Evolutionary conservation across 2,888 invertebrate genomes (phyloP).

Genomic region (Tetranychus truncatus): DNA sequence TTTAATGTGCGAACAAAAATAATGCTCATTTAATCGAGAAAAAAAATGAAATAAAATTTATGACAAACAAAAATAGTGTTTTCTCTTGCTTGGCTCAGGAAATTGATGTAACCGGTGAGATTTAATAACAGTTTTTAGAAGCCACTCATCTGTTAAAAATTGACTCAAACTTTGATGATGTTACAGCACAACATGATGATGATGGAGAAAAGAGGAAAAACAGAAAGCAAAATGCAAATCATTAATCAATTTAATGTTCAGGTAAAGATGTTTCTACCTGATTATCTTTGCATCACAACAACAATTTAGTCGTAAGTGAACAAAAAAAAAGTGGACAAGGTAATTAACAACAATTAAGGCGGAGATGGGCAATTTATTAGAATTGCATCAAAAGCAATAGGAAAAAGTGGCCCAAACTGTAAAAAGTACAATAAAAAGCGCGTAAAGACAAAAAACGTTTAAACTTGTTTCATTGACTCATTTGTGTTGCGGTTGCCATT

Average conservation of each 20-base stretch:
- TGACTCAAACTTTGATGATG: no score
- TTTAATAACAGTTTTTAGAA: slow-evolving; percentile 1
- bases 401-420: no score
- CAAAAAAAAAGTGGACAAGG: slow-evolving; percentile 1
- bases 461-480: background rate
- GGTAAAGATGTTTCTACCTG: background rate
- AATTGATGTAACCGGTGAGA: background rate
- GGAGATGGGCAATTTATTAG: background rate
- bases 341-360: slow-evolving; percentile 7
- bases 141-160: background rate
- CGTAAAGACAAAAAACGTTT: background rate
- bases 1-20: no score
- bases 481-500: background rate
- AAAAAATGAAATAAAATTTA: no score
- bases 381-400: no score
- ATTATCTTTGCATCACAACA: background rate
- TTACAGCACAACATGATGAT: background rate
- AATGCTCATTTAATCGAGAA: no score
- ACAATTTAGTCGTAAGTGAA: background rate
- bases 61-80: no score
- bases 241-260: background rate
- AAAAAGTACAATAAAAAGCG: background rate
- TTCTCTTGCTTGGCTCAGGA: background rate
- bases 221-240: background rate
- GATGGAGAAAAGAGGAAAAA: background rate